Conservation (phyloP, 2,797 vertebrate genomes). For the Anguilla marmorata region DNA sequence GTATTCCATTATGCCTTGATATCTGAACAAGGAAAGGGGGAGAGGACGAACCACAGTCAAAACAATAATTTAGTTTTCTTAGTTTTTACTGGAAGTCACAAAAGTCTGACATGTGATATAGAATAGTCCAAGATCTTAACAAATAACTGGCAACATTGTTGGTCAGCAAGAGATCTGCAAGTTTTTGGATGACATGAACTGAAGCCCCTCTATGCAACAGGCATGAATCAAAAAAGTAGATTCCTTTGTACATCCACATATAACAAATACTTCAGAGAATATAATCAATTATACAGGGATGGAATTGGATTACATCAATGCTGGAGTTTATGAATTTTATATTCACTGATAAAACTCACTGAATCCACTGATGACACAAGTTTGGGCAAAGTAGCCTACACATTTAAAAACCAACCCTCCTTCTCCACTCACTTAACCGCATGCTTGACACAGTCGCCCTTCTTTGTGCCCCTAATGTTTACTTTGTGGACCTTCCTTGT, state of each 20-base stretch:
- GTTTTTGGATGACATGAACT: too few relatives aligned
- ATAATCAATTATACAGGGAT: background rate
- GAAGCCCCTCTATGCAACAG: too few relatives aligned
- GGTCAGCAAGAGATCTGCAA: too few relatives aligned
- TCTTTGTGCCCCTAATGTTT: background rate
- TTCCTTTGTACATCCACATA: background rate
- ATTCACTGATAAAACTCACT: background rate
- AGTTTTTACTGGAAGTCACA: too few relatives aligned
- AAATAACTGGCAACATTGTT: too few relatives aligned
- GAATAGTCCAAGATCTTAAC: too few relatives aligned
- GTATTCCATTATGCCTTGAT: too few relatives aligned
- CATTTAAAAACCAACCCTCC: background rate
- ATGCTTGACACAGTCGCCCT: background rate
- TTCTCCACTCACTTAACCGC: background rate
- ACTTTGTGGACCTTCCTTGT: background rate
- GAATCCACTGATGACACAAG: background rate
- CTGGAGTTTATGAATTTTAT: background rate
- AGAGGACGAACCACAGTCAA: too few relatives aligned
- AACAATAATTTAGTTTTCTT: too few relatives aligned
- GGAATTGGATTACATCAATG: background rate
- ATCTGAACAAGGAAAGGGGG: too few relatives aligned
- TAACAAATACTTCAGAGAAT: background rate
- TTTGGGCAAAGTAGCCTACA: background rate
- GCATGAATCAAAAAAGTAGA: too few relatives aligned
- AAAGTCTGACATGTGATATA: too few relatives aligned